Base-by-base conservation (phyloP, 1,140 invertebrate species). In the Pseudoatta argentina region DNA sequence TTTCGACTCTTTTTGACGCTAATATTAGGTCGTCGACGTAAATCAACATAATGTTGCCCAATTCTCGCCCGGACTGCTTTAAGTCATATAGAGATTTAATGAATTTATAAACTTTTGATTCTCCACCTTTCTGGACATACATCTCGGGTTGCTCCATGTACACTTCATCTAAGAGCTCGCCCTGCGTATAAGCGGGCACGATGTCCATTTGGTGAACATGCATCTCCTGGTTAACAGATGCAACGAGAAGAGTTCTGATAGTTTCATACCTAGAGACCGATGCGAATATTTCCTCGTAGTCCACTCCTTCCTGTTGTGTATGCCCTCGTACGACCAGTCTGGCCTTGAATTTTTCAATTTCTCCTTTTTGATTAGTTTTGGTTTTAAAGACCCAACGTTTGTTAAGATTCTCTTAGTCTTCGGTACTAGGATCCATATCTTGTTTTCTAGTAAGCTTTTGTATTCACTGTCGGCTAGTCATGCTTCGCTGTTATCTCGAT, bases 121-220 rank as follows among this genome's bases (percentile, higher is more conserved):
- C 27, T 1, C 72, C 0, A 0, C 16, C 59, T 8, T 53, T 53
- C 51, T 53, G 51, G 3, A 53, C 3, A 16, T 53, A 53, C 14
- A 3, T 4, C 3, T 53, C 12, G 21, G 34, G 64, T 10, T 67
- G 64, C 10, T 67, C 27, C 64, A 67, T 67, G 5, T 67, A 67
- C 3, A 67, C 16, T 2, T 63, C 27, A 2, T 63, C 27, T 14
- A 10, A 12, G 0, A 61, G 21, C 12, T 61, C 10, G 0, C 12
- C 89, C 64, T 94, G 86, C 3, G 93, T 66, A 78, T 92, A 94
- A 2, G 93, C 92, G 4, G 91, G 93, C 12, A 78, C 87, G 0
- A 94, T 87, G 76, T 94, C 94, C 39, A 93, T 86, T 64, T 95
- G 93, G 0, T 86, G 55, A 0, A 94, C 75, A 4, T 91, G 4